A percentile compares a stretch with the other conserved stretches of the same genome.
Conservation (phyloP, 35 echinoderm and acorn worm genomes). For the Heliocidaris tuberculata region DNA sequence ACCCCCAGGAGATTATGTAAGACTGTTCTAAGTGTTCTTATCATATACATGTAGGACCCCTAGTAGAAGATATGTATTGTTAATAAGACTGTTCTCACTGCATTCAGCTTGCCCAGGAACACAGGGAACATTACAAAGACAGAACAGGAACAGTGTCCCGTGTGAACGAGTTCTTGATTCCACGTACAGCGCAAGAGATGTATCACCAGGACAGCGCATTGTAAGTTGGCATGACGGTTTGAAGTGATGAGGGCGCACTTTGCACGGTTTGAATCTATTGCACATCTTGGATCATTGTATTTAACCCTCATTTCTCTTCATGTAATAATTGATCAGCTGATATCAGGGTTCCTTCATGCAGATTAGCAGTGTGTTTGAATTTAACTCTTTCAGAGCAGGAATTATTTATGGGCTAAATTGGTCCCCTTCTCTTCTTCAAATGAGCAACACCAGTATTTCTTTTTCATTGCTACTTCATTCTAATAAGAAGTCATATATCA, state of each 20-base stretch:
- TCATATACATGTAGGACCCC: no score
- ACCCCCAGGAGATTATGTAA: no score
- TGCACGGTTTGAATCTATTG: constrained; percentile 36
- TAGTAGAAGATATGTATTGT: no score
- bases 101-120: constrained; percentile 85
- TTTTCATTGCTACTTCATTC: no score
- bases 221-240: constrained; percentile 70
- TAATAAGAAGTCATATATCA: no score
- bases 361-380: background rate
- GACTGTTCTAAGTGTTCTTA: no score
- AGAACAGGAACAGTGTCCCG: constrained; percentile 80
- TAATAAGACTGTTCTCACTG: background rate
- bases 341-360: background rate
- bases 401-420: no score
- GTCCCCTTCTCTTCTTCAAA: no score
- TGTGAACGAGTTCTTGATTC: constrained; percentile 91
- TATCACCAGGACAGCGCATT: constrained; percentile 70
- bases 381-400: no score
- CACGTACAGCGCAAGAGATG: constrained; percentile 87
- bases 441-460: no score
- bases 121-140: constrained; percentile 97
- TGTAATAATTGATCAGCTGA: background rate
- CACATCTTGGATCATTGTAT: background rate
- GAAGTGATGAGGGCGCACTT: background rate
- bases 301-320: background rate